phyloP scores from a whole-genome alignment of 2,797 vertebrate genomes.

The Pseudochirops cupreus region DNA sequence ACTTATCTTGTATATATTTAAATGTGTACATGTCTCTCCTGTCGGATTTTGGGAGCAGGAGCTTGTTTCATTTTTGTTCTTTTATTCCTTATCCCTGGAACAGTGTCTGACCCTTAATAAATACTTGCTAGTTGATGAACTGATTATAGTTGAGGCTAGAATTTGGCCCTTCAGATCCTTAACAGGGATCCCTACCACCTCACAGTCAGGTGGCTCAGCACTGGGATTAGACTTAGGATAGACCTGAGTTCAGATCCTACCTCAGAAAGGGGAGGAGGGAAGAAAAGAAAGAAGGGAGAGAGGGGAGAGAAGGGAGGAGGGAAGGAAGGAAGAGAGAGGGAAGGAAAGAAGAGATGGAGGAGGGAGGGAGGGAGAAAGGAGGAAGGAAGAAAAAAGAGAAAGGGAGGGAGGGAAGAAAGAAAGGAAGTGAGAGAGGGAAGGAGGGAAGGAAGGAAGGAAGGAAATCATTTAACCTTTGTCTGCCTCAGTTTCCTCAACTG shows the following conservation, averaged over 20 bases:
- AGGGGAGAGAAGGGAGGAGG: too few species aligned
- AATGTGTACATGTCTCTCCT: not conserved
- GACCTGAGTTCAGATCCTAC: not conserved
- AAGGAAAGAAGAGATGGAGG: too few species aligned
- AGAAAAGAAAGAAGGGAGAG: too few species aligned
- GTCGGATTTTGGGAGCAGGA: not conserved
- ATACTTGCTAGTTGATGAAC: not conserved
- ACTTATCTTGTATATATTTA: not conserved
- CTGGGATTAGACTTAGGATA: not conserved
- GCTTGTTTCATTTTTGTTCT: not conserved
- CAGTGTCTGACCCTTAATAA: not conserved
- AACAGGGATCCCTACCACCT: not conserved
- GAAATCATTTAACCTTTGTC: not conserved
- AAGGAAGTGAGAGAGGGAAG: too few species aligned
- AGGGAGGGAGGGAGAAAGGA: too few species aligned
- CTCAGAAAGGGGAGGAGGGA: not conserved
- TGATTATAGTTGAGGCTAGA: not conserved
- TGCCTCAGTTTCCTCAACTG: not conserved
- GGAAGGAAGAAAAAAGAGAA: too few species aligned
- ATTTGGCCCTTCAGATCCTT: not conserved
- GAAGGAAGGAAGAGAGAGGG: too few species aligned
- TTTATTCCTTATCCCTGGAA: not conserved
- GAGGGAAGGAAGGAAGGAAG: too few species aligned
- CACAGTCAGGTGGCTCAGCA: not conserved
- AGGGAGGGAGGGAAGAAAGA: too few species aligned